phyloP scores from a whole-genome alignment of 2,113 vertebrate genomes.

The Nothobranchius furzeri region DNA sequence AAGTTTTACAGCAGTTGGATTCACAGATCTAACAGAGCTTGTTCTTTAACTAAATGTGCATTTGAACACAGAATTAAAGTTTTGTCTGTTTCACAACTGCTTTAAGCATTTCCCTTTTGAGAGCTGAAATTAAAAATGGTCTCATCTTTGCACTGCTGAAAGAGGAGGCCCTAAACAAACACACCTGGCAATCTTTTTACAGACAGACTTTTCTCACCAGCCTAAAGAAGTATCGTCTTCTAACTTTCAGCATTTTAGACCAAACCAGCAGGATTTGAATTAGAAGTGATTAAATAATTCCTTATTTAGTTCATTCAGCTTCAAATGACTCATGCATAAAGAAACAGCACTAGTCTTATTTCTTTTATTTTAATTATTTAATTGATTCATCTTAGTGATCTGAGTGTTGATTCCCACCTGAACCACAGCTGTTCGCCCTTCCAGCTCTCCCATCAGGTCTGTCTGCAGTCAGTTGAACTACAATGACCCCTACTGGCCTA shows the following conservation, averaged over 20 bases:
- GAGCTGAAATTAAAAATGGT: too few species aligned
- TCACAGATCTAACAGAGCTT: conserved; percentile 4
- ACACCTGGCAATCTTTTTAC: conserved; percentile 47
- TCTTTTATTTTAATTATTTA: neutral
- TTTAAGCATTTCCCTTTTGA: too few species aligned
- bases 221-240: conserved; percentile 12
- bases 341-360: conserved; percentile 7
- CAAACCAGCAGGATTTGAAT: conserved; percentile 3
- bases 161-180: conserved; percentile 35
- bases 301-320: neutral
- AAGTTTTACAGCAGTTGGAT: conserved; percentile 31
- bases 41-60: neutral
- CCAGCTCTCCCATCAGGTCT: conserved; percentile 1
- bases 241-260: conserved; percentile 17
- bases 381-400: conserved; percentile 12
- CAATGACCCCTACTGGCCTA: conserved; percentile 87
- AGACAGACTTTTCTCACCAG: conserved; percentile 57
- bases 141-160: neutral
- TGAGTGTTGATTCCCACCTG: conserved; percentile 16
- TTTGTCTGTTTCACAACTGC: too few species aligned
- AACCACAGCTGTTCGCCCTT: conserved; percentile 30
- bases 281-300: neutral
- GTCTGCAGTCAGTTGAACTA: conserved; percentile 77
- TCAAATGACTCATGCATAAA: neutral
- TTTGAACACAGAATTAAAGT: neutral